A percentile compares a stretch with the other conserved stretches of the same genome.
Evolutionary conservation across 2,888 invertebrate species (phyloP).

Genomic region (Tetrapedia diversipes): DNA sequence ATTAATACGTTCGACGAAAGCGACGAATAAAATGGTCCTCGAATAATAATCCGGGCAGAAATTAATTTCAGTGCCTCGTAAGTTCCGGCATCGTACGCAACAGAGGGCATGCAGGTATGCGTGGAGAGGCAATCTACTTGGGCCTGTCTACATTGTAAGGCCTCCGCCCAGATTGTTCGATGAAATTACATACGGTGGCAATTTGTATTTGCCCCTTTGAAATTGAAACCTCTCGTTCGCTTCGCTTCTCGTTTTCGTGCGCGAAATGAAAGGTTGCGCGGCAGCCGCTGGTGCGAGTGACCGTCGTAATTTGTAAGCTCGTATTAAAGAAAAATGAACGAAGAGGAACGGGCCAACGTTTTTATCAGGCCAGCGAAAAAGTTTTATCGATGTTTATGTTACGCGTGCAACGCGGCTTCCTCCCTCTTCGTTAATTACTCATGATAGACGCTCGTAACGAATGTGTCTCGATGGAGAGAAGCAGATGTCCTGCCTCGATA

Average conservation of each 20-base stretch:
- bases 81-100: neutral
- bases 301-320: neutral
- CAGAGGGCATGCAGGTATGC: no score
- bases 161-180: slow-evolving; percentile 12
- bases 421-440: no score
- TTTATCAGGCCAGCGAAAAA: no score
- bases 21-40: neutral
- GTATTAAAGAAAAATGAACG: neutral
- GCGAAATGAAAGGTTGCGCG: slow-evolving; percentile 10
- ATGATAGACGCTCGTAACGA: no score
- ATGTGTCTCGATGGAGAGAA: no score
- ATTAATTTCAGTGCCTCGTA: neutral
- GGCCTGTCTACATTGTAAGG: slow-evolving; percentile 19
- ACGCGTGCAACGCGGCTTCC: no score
- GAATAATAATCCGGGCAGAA: neutral
- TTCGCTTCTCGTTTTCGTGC: neutral
- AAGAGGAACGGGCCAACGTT: neutral
- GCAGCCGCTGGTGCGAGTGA: neutral
- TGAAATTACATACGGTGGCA: slow-evolving; percentile 17
- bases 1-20: neutral
- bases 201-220: slow-evolving; percentile 21
- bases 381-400: no score
- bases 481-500: no score
- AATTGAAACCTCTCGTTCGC: neutral
- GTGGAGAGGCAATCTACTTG: no score